These are phyloP conservation scores for Pantala flavescens DNA, from an alignment of 1,140 invertebrate genomes.

Conservation along the genomic window DNA sequence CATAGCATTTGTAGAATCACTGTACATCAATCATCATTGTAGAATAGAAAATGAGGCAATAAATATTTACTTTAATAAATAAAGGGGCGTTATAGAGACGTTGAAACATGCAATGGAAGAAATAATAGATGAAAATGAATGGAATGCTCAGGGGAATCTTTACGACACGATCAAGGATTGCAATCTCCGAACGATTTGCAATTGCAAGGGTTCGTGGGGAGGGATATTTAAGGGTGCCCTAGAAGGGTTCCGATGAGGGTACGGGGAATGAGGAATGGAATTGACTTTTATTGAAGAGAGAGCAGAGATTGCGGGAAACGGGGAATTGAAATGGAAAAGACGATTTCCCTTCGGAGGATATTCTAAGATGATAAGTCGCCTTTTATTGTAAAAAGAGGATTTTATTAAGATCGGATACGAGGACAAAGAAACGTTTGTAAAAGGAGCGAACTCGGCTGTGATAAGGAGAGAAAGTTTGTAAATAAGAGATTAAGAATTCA, in stretches of 20 bases:
- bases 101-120: too few species aligned
- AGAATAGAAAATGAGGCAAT: too few species aligned
- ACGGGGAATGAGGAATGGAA: background rate
- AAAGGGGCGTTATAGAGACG: too few species aligned
- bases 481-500: too few species aligned
- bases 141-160: background rate
- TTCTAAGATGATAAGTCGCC: background rate
- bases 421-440: background rate
- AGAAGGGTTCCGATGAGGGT: too few species aligned
- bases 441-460: too few species aligned
- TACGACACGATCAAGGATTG: background rate
- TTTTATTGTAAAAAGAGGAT: background rate
- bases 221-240: background rate
- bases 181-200: background rate
- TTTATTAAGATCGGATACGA: background rate
- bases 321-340: background rate
- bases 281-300: background rate
- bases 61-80: too few species aligned
- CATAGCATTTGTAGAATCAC: too few species aligned
- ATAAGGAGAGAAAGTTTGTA: too few species aligned
- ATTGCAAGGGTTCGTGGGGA: background rate
- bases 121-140: too few species aligned
- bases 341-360: background rate
- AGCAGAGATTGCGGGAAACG: too few species aligned
- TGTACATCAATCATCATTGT: too few species aligned